Evolutionary conservation across 2,888 invertebrate species (phyloP).

Genomic region (Antheraea assamensis): DNA sequence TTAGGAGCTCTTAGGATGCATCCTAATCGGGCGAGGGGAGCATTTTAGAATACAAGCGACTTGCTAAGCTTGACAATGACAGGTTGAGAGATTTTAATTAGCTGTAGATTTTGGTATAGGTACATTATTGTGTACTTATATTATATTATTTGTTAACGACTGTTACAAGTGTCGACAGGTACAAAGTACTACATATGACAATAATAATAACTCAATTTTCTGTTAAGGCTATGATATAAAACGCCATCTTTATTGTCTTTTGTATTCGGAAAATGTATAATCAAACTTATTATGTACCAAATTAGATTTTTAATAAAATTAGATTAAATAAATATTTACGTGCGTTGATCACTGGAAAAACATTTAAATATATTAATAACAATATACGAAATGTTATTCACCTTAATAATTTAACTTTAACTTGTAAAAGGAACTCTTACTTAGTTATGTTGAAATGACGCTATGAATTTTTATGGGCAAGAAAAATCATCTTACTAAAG

Average conservation of each 20-base stretch:
- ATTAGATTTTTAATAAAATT: too few species aligned
- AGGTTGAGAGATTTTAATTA: constrained; percentile 73
- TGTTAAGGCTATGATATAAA: background rate
- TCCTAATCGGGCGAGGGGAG: constrained; percentile 73
- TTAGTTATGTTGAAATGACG: background rate
- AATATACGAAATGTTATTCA: background rate
- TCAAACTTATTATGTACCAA: background rate
- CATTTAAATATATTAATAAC: background rate
- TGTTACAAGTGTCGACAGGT: background rate
- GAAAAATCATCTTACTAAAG: constrained; percentile 15
- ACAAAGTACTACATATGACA: background rate
- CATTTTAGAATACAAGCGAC: constrained; percentile 71
- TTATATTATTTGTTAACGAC: constrained; percentile 17
- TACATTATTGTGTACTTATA: constrained; percentile 30
- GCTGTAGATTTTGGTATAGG: constrained; percentile 65
- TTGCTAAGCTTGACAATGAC: constrained; percentile 50
- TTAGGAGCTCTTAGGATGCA: constrained; percentile 79
- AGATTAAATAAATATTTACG: background rate
- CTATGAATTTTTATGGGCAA: constrained; percentile 15
- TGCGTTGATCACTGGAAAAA: background rate
- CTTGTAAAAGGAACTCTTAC: constrained; percentile 1
- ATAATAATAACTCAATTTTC: background rate
- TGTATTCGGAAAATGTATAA: background rate
- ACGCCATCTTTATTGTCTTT: background rate
- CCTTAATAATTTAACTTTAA: background rate